Evolutionary conservation across 2,113 vertebrate genomes (phyloP), one percentile per base, ranked within the genome.

Genomic region (Leucosticte australis): DNA sequence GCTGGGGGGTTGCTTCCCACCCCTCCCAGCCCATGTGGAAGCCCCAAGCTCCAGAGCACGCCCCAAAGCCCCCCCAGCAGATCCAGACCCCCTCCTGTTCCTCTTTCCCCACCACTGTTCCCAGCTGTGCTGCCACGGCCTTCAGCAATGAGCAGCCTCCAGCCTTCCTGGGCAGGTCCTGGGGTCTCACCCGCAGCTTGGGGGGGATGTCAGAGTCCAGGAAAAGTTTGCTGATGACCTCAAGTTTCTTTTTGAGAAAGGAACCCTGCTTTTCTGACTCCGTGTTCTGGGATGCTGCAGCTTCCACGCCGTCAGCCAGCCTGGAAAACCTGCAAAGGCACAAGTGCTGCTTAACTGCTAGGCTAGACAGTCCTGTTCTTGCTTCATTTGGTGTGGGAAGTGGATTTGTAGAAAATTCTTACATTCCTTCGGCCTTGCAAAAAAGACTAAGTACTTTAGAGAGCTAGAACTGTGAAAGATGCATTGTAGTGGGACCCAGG

Each of bases 221-320:
- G 88, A 96, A 98, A 42, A 98, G 90, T 62, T 81, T 97, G n/a
- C 57, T 46, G 94, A 98, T 98, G 52, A 97, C 85, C 41, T 64
- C n/a, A 10, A 78, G 55, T 90, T 98, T 98, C 75, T 41, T 86
- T 47, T 23, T 95, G 78, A 98, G 89, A 11, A 98, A 96, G 37
- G 68, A 31, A 64, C 91, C 7, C 3, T 97, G 82, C n/a, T 89
- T 97, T 26, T 97, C 89, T 2, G 71, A 59, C 42, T 31, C 75
- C 11, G 27, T 10, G 14, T 57, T 80, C 33, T 4, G 28, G n/a
- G 30, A 57, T 89, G 87, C n/a, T 64, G 75, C 62, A 67, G 94
- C 41, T 7, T 87, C 86, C 42, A 71, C 50, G 2, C 95, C 89
- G 64, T 95, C 96, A 55, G 97, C 96, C 86, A 98, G 24, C 30